Evolutionary conservation across 2,113 vertebrate genomes (phyloP).

Genomic region (Pterocles orientalis): DNA sequence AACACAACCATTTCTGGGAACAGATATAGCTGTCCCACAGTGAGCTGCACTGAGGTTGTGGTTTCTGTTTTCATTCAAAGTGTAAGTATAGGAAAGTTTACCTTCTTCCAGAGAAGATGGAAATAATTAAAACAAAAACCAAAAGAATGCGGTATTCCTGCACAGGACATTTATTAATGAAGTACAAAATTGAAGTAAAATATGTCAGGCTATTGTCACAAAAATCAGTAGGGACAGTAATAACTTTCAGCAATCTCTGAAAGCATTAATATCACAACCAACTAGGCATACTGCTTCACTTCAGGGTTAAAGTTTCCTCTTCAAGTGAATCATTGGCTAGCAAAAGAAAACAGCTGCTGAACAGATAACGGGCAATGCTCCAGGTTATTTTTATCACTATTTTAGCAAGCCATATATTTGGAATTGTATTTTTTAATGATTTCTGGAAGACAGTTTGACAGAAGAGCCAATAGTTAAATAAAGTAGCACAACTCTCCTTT

Average conservation of each 20-base stretch:
- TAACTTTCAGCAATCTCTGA: neutral
- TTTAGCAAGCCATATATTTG: neutral
- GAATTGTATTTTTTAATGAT: neutral
- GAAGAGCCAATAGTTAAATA: neutral
- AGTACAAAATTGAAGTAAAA: neutral
- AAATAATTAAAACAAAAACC: neutral
- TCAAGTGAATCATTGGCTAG: neutral
- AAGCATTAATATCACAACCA: neutral
- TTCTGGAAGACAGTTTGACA: neutral
- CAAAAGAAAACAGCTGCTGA: conserved; percentile 1
- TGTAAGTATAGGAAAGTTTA: neutral
- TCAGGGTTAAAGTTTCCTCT: conserved; percentile 9
- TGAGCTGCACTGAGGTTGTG: neutral
- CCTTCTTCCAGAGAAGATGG: neutral
- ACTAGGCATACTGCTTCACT: neutral
- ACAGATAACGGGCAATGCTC: neutral
- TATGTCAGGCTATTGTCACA: neutral
- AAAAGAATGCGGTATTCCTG: neutral
- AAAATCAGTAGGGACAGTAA: neutral
- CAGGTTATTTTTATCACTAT: neutral
- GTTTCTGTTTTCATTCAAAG: neutral
- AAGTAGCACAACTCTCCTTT: neutral
- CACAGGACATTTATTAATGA: neutral
- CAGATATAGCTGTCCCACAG: neutral
- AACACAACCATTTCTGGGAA: neutral